Conservation (phyloP, 2,113 vertebrate genomes). For the Chaetodon trifascialis region DNA sequence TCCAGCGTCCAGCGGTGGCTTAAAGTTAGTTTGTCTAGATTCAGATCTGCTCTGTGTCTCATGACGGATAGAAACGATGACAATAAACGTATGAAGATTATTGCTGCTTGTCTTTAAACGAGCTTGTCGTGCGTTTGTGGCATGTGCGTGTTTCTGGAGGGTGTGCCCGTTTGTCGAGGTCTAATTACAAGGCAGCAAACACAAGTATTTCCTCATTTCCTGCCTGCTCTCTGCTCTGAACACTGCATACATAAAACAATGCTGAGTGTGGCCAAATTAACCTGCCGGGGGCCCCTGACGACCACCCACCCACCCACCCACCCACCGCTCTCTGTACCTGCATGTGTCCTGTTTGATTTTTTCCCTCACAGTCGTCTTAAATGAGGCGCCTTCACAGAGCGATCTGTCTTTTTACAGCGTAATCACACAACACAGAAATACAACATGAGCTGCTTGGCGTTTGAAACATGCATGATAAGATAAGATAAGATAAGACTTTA, state of each 20-base stretch:
- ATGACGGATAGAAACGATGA: constrained; percentile 12
- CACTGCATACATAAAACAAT: neutral
- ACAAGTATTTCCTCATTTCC: constrained; percentile 67
- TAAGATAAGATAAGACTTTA: no score
- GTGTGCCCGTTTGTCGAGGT: constrained; percentile 61
- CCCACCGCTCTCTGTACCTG: neutral
- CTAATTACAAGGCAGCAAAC: constrained; percentile 74
- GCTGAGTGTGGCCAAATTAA: neutral
- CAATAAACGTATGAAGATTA: constrained; percentile 45
- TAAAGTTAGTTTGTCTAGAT: constrained; percentile 27
- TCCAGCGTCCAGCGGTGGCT: constrained; percentile 53
- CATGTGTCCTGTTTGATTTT: no score
- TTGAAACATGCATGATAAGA: no score
- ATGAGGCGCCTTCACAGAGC: no score
- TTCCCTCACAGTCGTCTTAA: no score
- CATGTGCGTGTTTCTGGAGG: constrained; percentile 40
- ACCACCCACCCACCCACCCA: neutral
- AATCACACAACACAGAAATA: no score
- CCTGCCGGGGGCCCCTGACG: neutral
- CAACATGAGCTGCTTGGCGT: no score
- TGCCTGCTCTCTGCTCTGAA: constrained; percentile 21
- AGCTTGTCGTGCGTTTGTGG: constrained; percentile 30
- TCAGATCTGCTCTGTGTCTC: constrained; percentile 26
- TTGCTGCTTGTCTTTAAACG: neutral
- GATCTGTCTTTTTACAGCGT: no score